Evolutionary conservation across 2,797 vertebrate species (phyloP).

Genomic region (Spondyliosoma cantharus): DNA sequence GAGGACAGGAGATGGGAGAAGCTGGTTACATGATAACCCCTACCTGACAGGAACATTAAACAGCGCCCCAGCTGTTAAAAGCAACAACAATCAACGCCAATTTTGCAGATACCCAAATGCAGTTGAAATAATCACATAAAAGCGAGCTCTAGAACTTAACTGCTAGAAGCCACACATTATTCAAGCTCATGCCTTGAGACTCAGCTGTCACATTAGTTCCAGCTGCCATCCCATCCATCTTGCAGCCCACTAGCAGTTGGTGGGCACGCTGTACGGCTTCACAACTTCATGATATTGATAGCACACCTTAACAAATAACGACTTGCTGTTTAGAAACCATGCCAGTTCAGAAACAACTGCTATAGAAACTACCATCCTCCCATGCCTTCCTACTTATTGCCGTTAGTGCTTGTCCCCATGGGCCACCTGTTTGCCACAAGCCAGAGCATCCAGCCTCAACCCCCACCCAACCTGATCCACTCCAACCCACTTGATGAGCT

Average conservation of each 20-base stretch:
- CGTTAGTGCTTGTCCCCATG: slow-evolving; percentile 51
- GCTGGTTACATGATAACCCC: slow-evolving; percentile 68
- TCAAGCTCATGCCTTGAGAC: slow-evolving; percentile 59
- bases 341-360: slow-evolving; percentile 44
- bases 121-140: slow-evolving; percentile 62
- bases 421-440: slow-evolving; percentile 76
- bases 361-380: slow-evolving; percentile 45
- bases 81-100: slow-evolving; percentile 64
- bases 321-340: slow-evolving; percentile 52
- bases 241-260: slow-evolving; percentile 45
- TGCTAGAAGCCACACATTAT: slow-evolving; percentile 52
- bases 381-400: slow-evolving; percentile 44
- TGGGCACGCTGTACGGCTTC: slow-evolving; percentile 45
- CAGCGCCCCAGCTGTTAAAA: slow-evolving; percentile 61
- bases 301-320: slow-evolving; percentile 54
- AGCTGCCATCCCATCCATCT: slow-evolving; percentile 64
- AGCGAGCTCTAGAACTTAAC: slow-evolving; percentile 44
- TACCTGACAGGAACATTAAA: slow-evolving; percentile 71
- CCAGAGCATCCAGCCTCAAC: slow-evolving; percentile 56
- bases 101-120: slow-evolving; percentile 43
- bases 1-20: slow-evolving; percentile 66
- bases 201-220: slow-evolving; percentile 71
- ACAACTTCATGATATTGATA: slow-evolving; percentile 66
- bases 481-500: slow-evolving; percentile 74
- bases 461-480: slow-evolving; percentile 64